phyloP scores from a whole-genome alignment of 2,113 vertebrate species.

The Otocyon megalotis region DNA sequence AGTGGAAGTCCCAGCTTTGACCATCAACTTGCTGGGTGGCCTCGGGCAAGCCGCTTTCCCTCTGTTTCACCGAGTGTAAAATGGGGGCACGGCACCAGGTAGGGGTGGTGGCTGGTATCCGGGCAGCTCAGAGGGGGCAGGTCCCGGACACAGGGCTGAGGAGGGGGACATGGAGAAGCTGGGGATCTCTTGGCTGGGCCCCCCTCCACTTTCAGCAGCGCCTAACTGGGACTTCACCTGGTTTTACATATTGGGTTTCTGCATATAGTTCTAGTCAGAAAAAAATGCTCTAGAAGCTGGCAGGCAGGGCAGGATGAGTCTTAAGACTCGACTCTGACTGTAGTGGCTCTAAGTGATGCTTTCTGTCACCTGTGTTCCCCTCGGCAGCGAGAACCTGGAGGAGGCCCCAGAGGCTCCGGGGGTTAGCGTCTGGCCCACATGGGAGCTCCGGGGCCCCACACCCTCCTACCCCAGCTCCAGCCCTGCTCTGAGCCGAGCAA shows the following conservation, averaged over 20 bases:
- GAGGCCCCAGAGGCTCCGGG: neutral
- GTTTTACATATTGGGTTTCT: neutral
- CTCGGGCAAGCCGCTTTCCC: neutral
- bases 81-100: neutral
- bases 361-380: neutral
- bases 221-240: neutral
- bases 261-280: neutral
- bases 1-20: neutral
- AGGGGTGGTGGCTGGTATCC: neutral
- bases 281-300: neutral
- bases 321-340: neutral
- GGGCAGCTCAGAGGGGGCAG: neutral
- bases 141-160: neutral
- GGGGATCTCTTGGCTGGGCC: neutral
- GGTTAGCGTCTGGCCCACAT: neutral
- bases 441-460: neutral
- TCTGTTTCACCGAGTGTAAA: neutral
- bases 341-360: neutral
- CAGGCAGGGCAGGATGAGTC: neutral
- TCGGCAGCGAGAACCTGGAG: neutral
- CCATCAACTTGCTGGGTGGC: neutral
- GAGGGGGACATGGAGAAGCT: neutral
- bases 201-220: neutral
- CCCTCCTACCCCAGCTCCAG: neutral
- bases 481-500: conserved; percentile 41